Evolutionary conservation across 2,888 invertebrate genomes (phyloP).

Genomic region (Tiphia femorata): DNA sequence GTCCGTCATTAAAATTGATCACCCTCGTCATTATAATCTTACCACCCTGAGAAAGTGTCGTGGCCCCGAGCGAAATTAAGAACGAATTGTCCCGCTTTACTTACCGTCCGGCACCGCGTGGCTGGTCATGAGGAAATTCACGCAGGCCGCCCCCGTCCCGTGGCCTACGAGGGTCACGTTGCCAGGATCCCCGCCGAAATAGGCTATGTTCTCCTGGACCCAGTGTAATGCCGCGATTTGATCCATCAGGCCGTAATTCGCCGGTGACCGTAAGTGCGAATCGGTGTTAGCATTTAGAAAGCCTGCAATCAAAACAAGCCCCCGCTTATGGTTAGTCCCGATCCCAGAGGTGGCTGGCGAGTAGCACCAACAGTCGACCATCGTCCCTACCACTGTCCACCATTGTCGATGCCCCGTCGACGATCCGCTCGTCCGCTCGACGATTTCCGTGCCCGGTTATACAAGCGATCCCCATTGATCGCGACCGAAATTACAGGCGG

Average conservation of each 20-base stretch:
- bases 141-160: conserved; percentile 95
- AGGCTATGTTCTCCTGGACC: conserved; percentile 95
- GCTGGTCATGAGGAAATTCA: conserved; percentile 94
- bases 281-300: conserved; percentile 91
- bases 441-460: too few relatives aligned
- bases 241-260: conserved; percentile 98
- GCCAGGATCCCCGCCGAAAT: conserved; percentile 94
- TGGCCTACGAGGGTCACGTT: conserved; percentile 96
- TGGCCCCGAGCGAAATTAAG: too few relatives aligned
- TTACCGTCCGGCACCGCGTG: conserved; percentile 93
- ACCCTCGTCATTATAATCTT: too few relatives aligned
- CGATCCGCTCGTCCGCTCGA: too few relatives aligned
- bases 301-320: conserved; percentile 73
- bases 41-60: too few relatives aligned
- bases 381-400: too few relatives aligned
- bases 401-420: too few relatives aligned
- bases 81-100: too few relatives aligned
- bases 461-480: too few relatives aligned
- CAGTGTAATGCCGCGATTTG: conserved; percentile 96
- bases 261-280: conserved; percentile 86
- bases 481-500: background rate
- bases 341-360: conserved; percentile 1
- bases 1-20: too few relatives aligned
- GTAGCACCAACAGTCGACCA: too few relatives aligned
- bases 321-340: conserved; percentile 38